These are phyloP conservation scores for Deroplatys truncata DNA, from an alignment of 2,888 invertebrate species.

Conservation along the genomic window DNA sequence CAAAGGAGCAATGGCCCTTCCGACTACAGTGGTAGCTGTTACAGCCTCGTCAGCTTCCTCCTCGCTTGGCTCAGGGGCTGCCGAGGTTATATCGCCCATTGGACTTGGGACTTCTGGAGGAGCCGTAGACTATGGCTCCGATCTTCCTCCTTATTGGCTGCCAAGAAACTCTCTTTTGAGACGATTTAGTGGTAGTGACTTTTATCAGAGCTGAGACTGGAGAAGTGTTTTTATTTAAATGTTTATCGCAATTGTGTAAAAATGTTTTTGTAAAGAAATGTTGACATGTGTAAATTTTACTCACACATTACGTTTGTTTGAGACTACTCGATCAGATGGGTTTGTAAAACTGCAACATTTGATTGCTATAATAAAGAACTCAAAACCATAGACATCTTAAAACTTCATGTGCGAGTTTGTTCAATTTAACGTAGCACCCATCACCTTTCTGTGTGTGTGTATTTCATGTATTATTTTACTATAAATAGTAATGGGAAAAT, in stretches of 20 bases:
- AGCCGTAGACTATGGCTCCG: conserved; percentile 34
- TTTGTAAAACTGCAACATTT: neutral
- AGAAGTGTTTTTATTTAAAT: neutral
- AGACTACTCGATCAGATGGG: neutral
- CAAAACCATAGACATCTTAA: neutral
- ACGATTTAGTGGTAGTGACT: conserved; percentile 48
- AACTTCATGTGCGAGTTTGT: neutral
- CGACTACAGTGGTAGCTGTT: conserved; percentile 36
- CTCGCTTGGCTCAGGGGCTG: neutral
- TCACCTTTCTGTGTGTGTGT: too few species aligned
- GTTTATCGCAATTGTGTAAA: neutral
- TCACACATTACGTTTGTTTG: neutral
- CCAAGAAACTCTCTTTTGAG: conserved; percentile 47
- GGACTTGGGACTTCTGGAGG: conserved; percentile 32
- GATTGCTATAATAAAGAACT: neutral
- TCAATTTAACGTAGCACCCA: too few species aligned
- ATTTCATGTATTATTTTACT: too few species aligned
- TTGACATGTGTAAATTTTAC: neutral
- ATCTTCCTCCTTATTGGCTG: conserved; percentile 47
- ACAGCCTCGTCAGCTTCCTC: conserved; percentile 20
- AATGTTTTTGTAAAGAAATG: neutral
- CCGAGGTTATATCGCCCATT: conserved; percentile 40
- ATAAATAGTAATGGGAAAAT: too few species aligned
- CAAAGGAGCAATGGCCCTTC: conserved; percentile 37
- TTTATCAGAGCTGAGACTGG: conserved; percentile 51